Evolutionary conservation across 2,888 invertebrate species (phyloP), one percentile per base, ranked within the genome.

Genomic region (Apeira syringaria): DNA sequence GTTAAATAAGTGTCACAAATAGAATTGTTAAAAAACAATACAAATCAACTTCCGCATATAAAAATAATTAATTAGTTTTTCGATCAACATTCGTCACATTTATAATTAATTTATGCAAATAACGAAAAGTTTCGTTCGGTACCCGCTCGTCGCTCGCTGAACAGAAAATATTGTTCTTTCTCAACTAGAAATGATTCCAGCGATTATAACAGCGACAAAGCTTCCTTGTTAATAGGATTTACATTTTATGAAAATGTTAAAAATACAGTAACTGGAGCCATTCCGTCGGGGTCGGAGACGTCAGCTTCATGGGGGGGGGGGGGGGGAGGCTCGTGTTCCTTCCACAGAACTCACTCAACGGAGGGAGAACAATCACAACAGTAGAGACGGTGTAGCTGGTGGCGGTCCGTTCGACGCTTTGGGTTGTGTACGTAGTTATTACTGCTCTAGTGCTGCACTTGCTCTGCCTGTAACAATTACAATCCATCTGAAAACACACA

Each of bases 321-420:
- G 75, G 68, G 59, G 66, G 63, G 68, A 69, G 67, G 66, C 73
- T 74, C 75, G 69, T 76, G 74, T 77, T 75, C 76, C 75, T 73
- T 76, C 75, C 79, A 80, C 74, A 79, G 81, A 80, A 76, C 70
- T 76, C 73, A 64, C 70, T 73, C 74, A 74, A 73, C 71, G 74
- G 74, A 72, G 77, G 75, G 72, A 59, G 72, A 42, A 66, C 72
- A 68, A 71, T 68, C 64, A 64, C 74, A 74, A 74, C 74, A 69
- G 70, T 64, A 36, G 49, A 47, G 68, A 61, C 59, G 62, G 12
- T 17, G 12, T 25, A 10, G 33, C 34, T 43, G 28, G n/a, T 8
- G n/a, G n/a, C n/a, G n/a, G n/a, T n/a, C n/a, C n/a, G n/a, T n/a
- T n/a, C n/a, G n/a, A n/a, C n/a, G n/a, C n/a, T n/a, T n/a, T n/a